Base-by-base conservation (phyloP, 1,140 invertebrate genomes). In the Ips nitidus region DNA sequence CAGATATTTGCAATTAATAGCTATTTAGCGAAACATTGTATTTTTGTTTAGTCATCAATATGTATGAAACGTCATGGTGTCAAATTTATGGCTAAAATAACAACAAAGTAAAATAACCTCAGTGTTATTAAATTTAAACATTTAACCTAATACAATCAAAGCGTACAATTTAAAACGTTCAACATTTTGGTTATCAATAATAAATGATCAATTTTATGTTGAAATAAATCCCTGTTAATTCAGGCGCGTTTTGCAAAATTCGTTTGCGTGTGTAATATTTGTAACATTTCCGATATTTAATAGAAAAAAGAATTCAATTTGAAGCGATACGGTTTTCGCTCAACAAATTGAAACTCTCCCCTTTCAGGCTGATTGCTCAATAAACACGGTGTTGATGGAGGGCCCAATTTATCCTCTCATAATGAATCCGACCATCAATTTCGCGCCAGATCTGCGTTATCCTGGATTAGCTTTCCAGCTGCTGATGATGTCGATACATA, bases 341-440 rank as follows among this genome's bases (percentile, higher is more conserved):
- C 22, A 22, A 22, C 22, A 22, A 22, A 50, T 50, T 22, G 45
- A 50, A 50, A 2, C 45, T 3, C 45, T 2, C 45, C 45, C 45
- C 22, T 50, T 8, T 50, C 45, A 22, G 3, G 22, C 6, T 50
- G 45, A 50, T 50, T 50, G 45, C 45, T 50, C 45, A 50, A 50
- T 50, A 50, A 50, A 50, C 3, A 50, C 45, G 6, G 45, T 50
- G 45, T 50, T 50, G 45, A 50, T 50, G 45, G 45, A 50, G 45
- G 45, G 45, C 45, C 45, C 45, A 50, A 50, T 50, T 50, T 50
- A 50, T 50, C 45, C 45, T 50, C 45, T 50, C 45, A 50, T 50
- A 50, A 50, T 50, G 45, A 50, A 50, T 50, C 22, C 45, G 45
- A 8, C 45, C 45, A 50, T 50, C 45, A 50, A 50, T 50, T 50